A percentile compares a stretch with the other conserved stretches of the same genome.
These are phyloP conservation scores for Nasua narica DNA, from an alignment of 2,797 vertebrate species.

Conservation along the genomic window DNA sequence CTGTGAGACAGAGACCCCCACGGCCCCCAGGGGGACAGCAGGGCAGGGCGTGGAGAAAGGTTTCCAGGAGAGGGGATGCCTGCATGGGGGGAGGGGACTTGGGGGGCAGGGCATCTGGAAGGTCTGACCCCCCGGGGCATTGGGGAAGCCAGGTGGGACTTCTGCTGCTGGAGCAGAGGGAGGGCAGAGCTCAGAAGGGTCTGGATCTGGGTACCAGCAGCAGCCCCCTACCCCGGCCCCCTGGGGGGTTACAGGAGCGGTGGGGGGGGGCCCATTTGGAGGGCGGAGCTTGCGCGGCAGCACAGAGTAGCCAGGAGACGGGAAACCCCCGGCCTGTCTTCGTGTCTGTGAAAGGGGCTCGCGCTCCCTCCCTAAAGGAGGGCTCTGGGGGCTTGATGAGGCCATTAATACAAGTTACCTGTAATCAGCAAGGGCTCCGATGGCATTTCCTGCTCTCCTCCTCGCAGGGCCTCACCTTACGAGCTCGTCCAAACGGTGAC, in stretches of 20 bases:
- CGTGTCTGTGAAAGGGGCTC: background rate
- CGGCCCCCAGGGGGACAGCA: background rate
- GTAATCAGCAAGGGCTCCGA: background rate
- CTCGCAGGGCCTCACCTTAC: background rate
- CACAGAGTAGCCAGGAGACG: background rate
- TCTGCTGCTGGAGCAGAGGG: background rate
- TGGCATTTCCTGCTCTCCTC: background rate
- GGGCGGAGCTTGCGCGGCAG: rapidly evolving
- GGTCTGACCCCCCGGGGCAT: no score
- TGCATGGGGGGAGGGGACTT: background rate
- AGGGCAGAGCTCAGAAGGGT: background rate
- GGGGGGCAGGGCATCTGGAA: background rate
- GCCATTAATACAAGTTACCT: background rate
- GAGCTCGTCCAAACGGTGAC: rapidly evolving
- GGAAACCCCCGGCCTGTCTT: background rate
- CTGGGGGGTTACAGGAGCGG: background rate
- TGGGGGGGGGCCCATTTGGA: background rate
- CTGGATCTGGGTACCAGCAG: background rate
- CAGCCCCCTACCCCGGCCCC: background rate
- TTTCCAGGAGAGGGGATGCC: background rate
- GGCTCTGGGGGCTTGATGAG: background rate
- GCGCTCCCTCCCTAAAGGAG: background rate
- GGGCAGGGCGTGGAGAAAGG: no score
- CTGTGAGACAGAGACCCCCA: no score
- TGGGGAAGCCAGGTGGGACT: background rate